These are phyloP conservation scores for Cottus gobio DNA, from an alignment of 2,113 vertebrate genomes.

Conservation along the genomic window DNA sequence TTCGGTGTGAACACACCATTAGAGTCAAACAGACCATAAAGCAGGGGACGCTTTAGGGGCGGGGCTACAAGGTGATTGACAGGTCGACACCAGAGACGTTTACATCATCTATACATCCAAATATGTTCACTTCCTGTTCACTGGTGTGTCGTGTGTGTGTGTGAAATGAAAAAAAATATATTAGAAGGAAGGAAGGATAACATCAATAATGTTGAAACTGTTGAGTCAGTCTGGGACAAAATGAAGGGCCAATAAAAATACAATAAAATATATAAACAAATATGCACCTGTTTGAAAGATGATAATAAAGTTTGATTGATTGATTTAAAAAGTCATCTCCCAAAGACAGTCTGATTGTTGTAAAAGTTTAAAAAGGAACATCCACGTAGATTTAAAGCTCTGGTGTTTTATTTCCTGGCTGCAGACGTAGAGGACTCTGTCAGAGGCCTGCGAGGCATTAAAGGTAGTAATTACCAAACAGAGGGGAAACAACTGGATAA, in stretches of 20 bases:
- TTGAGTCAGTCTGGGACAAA: neutral
- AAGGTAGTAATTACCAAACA: conserved; percentile 64
- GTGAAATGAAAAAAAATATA: too few species aligned
- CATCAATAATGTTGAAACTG: neutral
- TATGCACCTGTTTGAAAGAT: neutral
- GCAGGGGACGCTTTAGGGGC: too few species aligned
- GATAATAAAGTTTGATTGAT: too few species aligned
- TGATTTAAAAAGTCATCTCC: neutral
- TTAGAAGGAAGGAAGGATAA: neutral
- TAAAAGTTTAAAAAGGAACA: neutral
- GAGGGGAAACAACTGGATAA: conserved; percentile 59
- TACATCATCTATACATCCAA: too few species aligned
- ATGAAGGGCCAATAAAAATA: neutral
- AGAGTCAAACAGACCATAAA: too few species aligned
- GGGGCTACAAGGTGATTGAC: too few species aligned
- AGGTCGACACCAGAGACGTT: too few species aligned
- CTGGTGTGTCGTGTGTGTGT: too few species aligned
- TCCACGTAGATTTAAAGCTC: neutral
- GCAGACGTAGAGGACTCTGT: conserved; percentile 29
- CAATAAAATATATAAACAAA: neutral
- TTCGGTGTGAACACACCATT: too few species aligned
- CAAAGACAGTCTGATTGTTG: neutral
- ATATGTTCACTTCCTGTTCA: too few species aligned
- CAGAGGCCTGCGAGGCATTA: conserved; percentile 37
- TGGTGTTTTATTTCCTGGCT: conserved; percentile 8